These are phyloP conservation scores for Drosophila pseudotakahashii DNA, from an alignment of 2,888 invertebrate genomes.

Conservation along the genomic window DNA sequence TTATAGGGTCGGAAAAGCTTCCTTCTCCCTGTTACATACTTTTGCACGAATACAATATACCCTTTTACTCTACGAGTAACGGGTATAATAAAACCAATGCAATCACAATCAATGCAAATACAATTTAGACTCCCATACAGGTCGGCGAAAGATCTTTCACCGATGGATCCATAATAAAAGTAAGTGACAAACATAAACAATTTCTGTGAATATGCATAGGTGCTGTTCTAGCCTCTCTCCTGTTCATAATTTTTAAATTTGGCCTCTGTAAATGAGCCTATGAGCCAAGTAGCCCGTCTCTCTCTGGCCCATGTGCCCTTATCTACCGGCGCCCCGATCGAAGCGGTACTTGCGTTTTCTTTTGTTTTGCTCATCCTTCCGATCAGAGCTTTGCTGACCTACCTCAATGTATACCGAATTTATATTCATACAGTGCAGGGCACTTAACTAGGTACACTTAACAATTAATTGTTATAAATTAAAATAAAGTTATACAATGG, in stretches of 20 bases:
- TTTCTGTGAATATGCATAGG: neutral
- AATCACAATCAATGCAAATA: neutral
- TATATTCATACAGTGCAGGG: neutral
- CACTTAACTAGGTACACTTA: neutral
- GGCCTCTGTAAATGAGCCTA: neutral
- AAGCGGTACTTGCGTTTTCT: neutral
- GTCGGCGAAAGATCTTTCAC: slow-evolving; percentile 7
- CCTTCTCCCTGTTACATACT: no score
- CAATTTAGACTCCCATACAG: slow-evolving; percentile 2
- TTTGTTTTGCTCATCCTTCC: neutral
- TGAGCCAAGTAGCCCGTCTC: neutral
- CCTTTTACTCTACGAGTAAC: no score
- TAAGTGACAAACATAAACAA: neutral
- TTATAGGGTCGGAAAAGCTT: no score
- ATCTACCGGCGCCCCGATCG: neutral
- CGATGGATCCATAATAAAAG: slow-evolving; percentile 1
- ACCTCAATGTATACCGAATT: neutral
- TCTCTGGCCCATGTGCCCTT: slow-evolving; percentile 2
- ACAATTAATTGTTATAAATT: neutral
- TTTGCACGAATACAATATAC: no score
- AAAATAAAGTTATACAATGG: neutral
- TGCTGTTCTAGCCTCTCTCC: neutral
- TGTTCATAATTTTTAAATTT: neutral
- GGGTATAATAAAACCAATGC: no score
- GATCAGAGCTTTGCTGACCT: slow-evolving; percentile 7